Evolutionary conservation across 2,113 vertebrate genomes (phyloP), one percentile per base, ranked within the genome.

Genomic region (Antechinus stuartii): DNA sequence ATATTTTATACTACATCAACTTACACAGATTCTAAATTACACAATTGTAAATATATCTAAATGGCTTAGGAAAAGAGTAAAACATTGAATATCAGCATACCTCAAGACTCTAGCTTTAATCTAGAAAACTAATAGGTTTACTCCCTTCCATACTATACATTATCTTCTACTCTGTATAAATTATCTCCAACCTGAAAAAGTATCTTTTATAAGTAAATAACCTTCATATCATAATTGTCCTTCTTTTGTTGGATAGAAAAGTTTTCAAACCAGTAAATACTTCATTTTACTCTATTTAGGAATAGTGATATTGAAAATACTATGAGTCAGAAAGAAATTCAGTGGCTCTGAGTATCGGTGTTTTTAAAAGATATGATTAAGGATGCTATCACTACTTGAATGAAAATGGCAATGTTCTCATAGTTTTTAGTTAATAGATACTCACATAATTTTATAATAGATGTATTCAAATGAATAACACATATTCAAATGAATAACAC

Each of bases 111-210:
- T 76, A 94, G 93, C 53, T 90, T 96, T 96, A 96, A 92, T 46
- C 14, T 53, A 93, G 46, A 97, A 97, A n/a, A 96, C 52, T 89
- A 97, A 95, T 95, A 93, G 49, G 0, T 93, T 94, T 96, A 2
- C 1, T 97, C 27, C 90, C 47, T 92, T 91, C 2, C 35, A 23
- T 0, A 2, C 50, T 52, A 91, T 55, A 89, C 46, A 91, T 94
- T 90, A 90, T 93, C 56, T 94, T 47, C 26, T 95, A 91, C 89
- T 35, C 9, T 94, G 76, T 14, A 91, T 54, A 97, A 92, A 61
- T 93, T 12, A 91, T 93, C 56, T 92, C 6, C 93, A 95, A 84
- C 54, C 35, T 30, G 49, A 68, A 97, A 97, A 96, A 91, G 54
- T 92, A 54, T 9, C 49, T 61, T 95, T 95, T 53, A 19, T 0